Evolutionary conservation across 2,113 vertebrate genomes (phyloP), one percentile per base, ranked within the genome.

Genomic region (Mugil cephalus): DNA sequence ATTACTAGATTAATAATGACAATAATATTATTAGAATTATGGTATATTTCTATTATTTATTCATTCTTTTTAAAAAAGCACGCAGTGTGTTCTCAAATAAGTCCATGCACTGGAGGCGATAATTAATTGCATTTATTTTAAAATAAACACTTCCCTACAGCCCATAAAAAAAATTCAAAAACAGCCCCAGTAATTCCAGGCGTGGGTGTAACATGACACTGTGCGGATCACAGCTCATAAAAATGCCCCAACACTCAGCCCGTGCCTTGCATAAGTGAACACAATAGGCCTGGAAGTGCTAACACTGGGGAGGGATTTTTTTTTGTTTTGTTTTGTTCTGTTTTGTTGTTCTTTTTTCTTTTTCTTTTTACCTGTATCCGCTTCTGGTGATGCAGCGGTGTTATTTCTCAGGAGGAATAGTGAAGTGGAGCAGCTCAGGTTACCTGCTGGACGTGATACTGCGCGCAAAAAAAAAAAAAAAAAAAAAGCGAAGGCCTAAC

Each of bases 151-250:
- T 13, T 45, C 30, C 7, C 0, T 38, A 30, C 24, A n/a, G 10
- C 19, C 11, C 35, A 53, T 56, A 55, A 77, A 8, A 17, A 11
- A 43, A 30, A 38, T 21, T 55, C 38, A 39, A 45, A 69, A 40
- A 35, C 38, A 13, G 21, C 46, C 36, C 15, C 10, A 54, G 55
- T 56, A 81, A 82, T 74, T 43, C 63, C 61, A 67, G 13, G 11
- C 45, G 39, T 48, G n/a, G n/a, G 11, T 83, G 65, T 67, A 83
- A 82, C 51, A 7, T 58, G 53, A 84, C 60, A 68, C 69, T 40
- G 52, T 17, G 62, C 68, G 42, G 59, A 66, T 84, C 69, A 63
- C 86, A 71, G 75, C 80, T 87, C 79, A 39, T 86, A 80, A 75
- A 71, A 80, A 59, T 43, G 40, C 24, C 42, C 48, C 66, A 53